These are phyloP conservation scores for Rhinatrema bivittatum DNA, from an alignment of 2,797 vertebrate genomes.

Conservation along the genomic window DNA sequence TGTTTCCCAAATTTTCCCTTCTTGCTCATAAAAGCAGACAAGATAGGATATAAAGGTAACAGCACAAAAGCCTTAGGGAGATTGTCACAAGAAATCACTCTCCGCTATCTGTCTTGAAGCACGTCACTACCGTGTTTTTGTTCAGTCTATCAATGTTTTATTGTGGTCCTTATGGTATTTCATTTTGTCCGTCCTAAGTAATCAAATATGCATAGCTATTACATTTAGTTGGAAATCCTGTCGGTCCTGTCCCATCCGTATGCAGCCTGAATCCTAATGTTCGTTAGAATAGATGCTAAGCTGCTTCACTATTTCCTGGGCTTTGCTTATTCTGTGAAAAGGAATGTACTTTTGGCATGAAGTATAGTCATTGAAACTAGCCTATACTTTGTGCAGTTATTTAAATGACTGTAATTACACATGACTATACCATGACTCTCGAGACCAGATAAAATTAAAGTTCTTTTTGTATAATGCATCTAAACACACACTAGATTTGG, in stretches of 20 bases:
- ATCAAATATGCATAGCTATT: constrained; percentile 73
- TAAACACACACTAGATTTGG: constrained; percentile 32
- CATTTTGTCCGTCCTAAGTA: constrained; percentile 88
- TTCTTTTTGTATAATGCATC: constrained; percentile 30
- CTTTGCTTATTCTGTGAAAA: constrained; percentile 85
- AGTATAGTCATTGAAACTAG: constrained; percentile 72
- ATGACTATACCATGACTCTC: constrained; percentile 72
- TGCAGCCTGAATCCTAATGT: constrained; percentile 85
- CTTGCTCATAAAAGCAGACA: constrained; percentile 98
- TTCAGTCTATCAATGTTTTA: constrained; percentile 92
- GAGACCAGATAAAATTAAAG: constrained; percentile 57
- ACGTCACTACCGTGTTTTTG: constrained; percentile 97
- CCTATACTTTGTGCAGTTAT: constrained; percentile 78
- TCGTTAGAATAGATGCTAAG: constrained; percentile 90
- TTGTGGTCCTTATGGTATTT: constrained; percentile 82
- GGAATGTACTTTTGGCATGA: constrained; percentile 86
- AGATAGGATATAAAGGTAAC: constrained; percentile 99
- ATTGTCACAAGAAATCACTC: constrained; percentile 92
- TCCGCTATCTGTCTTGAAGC: constrained; percentile 94
- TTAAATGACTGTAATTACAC: constrained; percentile 88
- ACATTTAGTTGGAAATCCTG: constrained; percentile 77
- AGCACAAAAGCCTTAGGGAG: constrained; percentile 91
- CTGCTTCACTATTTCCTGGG: constrained; percentile 80
- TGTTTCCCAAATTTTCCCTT: constrained; percentile 97
- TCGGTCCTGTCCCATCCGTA: constrained; percentile 84